phyloP scores from a whole-genome alignment of 2,888 invertebrate genomes.

The Netelia melanura region DNA sequence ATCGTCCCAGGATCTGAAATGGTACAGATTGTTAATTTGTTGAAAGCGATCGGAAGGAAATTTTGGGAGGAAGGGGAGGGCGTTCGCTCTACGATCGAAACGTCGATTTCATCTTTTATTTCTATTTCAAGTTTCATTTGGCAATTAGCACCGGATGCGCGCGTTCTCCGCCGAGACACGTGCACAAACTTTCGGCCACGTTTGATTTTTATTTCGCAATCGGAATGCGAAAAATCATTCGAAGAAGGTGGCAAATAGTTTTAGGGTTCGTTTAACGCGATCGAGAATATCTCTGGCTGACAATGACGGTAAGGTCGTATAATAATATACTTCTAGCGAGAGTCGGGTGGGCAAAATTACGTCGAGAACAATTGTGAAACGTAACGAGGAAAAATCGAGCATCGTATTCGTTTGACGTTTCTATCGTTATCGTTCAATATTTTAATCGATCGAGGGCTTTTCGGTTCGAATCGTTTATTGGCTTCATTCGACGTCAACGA shows the following conservation, averaged over 20 bases:
- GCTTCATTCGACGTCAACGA: slow-evolving; percentile 18
- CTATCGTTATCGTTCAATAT: not conserved
- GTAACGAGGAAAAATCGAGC: slow-evolving; percentile 13
- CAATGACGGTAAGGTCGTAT: slow-evolving; percentile 28
- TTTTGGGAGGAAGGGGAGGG: too few species aligned
- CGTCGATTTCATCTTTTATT: too few species aligned
- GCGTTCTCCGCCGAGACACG: slow-evolving; percentile 9
- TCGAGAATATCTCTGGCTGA: slow-evolving; percentile 7
- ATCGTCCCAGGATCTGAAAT: too few species aligned
- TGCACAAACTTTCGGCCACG: slow-evolving; percentile 2
- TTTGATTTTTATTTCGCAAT: slow-evolving; percentile 39
- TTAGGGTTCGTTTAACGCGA: slow-evolving; percentile 55
- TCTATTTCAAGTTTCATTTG: slow-evolving; percentile 19
- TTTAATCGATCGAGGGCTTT: too few species aligned
- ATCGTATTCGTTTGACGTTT: slow-evolving; percentile 42
- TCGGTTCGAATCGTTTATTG: not conserved
- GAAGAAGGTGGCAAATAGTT: slow-evolving; percentile 53
- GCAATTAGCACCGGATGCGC: slow-evolving; percentile 58
- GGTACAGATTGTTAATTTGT: too few species aligned
- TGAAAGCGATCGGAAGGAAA: too few species aligned
- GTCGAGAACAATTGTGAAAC: slow-evolving; percentile 12
- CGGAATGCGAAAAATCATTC: slow-evolving; percentile 5
- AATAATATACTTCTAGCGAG: not conserved
- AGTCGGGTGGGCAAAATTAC: not conserved
- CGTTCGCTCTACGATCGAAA: too few species aligned